Conservation (phyloP, 2,888 invertebrate genomes). For the Cheilosia grossa region DNA sequence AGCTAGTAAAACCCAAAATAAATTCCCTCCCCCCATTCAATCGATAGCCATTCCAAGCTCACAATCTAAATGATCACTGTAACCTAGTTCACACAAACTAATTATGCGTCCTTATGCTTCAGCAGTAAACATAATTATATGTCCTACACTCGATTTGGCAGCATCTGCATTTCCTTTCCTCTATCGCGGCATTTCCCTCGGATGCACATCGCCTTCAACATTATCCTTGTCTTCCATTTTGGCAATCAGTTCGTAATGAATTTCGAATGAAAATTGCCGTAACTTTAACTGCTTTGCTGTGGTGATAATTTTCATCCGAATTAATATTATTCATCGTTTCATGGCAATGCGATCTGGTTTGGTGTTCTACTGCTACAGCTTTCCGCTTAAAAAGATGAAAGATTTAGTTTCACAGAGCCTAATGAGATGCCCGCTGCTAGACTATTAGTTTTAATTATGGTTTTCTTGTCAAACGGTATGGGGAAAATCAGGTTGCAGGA, state of each 20-base stretch:
- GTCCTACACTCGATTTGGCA: constrained; percentile 30
- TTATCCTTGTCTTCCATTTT: constrained; percentile 24
- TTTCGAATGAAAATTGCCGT: constrained; percentile 54
- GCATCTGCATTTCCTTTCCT: constrained; percentile 34
- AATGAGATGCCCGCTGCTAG: constrained; percentile 28
- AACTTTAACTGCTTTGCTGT: constrained; percentile 40
- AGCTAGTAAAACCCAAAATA: too few species aligned
- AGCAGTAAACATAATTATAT: constrained; percentile 51
- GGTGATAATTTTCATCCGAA: constrained; percentile 40
- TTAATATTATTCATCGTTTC: constrained; percentile 41
- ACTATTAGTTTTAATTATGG: constrained; percentile 53
- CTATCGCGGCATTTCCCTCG: neutral
- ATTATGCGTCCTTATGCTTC: constrained; percentile 18
- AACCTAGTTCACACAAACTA: constrained; percentile 14
- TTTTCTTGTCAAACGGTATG: constrained; percentile 27
- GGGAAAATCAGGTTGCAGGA: constrained; percentile 4
- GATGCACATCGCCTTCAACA: constrained; percentile 3
- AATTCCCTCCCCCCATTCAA: neutral
- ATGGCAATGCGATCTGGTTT: constrained; percentile 1
- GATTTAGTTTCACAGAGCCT: constrained; percentile 35
- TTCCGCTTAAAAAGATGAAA: constrained; percentile 19
- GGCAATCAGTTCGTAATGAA: constrained; percentile 49
- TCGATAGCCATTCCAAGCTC: neutral
- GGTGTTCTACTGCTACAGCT: neutral
- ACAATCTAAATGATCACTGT: neutral